Conservation (phyloP, 2,797 vertebrate species). For the Notolepis coatsorum region DNA sequence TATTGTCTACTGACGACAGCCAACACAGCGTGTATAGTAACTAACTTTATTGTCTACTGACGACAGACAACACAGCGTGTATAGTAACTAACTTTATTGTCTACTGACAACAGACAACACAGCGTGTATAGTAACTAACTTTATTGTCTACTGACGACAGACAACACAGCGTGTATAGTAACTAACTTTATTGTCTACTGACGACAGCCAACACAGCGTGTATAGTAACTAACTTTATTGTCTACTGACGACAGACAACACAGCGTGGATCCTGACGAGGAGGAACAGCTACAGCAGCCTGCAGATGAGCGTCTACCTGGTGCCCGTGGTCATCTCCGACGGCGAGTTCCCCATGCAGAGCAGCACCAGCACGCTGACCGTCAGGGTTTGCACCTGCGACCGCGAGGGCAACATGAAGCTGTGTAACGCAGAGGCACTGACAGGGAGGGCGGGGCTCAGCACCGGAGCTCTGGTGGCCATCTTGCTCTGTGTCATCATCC, state of each 20-base stretch:
- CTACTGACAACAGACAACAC: no score
- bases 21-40: no score
- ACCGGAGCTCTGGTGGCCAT: slow-evolving; percentile 95
- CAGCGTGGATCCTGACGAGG: slow-evolving; percentile 90
- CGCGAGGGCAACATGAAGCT: slow-evolving; percentile 93
- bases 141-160: no score
- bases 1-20: no score
- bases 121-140: no score
- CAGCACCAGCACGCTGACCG: slow-evolving; percentile 93
- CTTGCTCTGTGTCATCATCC: slow-evolving; percentile 93
- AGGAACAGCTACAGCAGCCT: slow-evolving; percentile 90
- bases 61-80: no score
- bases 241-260: slow-evolving; percentile 88
- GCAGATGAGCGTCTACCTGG: slow-evolving; percentile 88
- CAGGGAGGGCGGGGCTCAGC: slow-evolving; percentile 92
- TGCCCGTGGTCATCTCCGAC: slow-evolving; percentile 94
- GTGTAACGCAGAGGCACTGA: slow-evolving; percentile 91
- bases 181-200: no score
- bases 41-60: no score
- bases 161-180: no score
- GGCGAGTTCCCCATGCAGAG: slow-evolving; percentile 90
- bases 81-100: no score
- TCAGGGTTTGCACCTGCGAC: slow-evolving; percentile 94
- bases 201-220: no score
- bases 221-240: no score